Conservation (phyloP, 2,888 invertebrate species). For the Phrixothrix hirtus region DNA sequence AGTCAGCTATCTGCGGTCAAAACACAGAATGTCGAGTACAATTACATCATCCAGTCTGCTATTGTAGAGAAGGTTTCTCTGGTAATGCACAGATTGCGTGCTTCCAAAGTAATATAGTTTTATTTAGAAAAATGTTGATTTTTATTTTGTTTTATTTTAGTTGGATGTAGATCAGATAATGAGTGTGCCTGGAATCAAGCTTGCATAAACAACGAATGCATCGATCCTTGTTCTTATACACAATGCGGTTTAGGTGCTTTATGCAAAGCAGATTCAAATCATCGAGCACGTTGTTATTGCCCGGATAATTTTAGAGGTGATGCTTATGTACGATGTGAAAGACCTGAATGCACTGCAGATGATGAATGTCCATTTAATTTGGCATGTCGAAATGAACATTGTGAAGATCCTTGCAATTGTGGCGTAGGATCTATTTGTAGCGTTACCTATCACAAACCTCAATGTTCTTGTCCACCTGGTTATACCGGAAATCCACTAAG, state of each 20-base stretch:
- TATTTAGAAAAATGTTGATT: slow-evolving; percentile 37
- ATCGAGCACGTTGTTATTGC: slow-evolving; percentile 79
- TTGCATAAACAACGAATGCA: slow-evolving; percentile 80
- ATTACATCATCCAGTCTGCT: slow-evolving; percentile 79
- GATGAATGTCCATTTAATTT: slow-evolving; percentile 78
- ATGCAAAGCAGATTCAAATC: slow-evolving; percentile 75
- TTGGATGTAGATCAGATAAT: slow-evolving; percentile 82
- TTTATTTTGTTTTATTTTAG: slow-evolving; percentile 54
- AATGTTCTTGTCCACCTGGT: slow-evolving; percentile 82
- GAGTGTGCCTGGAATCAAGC: slow-evolving; percentile 83
- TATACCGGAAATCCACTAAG: slow-evolving; percentile 77
- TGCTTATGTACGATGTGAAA: slow-evolving; percentile 74
- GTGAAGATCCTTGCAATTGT: slow-evolving; percentile 84
- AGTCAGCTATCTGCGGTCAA: slow-evolving; percentile 69
- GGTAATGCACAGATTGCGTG: slow-evolving; percentile 82
- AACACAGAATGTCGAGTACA: slow-evolving; percentile 80
- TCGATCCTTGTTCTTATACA: slow-evolving; percentile 76
- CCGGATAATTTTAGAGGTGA: slow-evolving; percentile 76
- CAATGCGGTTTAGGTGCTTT: slow-evolving; percentile 81
- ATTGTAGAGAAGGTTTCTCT: slow-evolving; percentile 79
- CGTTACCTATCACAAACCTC: slow-evolving; percentile 74
- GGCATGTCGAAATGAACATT: slow-evolving; percentile 77
- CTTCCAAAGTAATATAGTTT: slow-evolving; percentile 63
- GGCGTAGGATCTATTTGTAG: slow-evolving; percentile 76
- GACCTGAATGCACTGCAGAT: slow-evolving; percentile 76